Evolutionary conservation across 2,113 vertebrate genomes (phyloP).

Genomic region (Ascaphus truei): DNA sequence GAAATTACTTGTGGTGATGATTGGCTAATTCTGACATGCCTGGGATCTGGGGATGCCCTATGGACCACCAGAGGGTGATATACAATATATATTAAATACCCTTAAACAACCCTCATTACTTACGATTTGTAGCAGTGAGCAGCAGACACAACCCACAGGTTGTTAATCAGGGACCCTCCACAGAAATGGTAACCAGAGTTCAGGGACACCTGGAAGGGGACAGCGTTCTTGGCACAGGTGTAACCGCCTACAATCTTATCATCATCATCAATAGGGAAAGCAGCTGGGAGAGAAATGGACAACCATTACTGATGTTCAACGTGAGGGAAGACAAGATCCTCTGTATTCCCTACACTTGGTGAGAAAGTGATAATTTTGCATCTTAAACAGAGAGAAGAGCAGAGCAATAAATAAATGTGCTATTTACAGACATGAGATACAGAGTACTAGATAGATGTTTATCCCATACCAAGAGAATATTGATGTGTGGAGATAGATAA

Average conservation of each 20-base stretch:
- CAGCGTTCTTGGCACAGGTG: constrained; percentile 60
- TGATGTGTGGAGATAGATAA: too few relatives aligned
- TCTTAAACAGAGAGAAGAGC: constrained; percentile 38
- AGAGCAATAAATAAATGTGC: not conserved
- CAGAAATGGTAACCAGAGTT: constrained; percentile 55
- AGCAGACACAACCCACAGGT: constrained; percentile 66
- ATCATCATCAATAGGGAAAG: constrained; percentile 46
- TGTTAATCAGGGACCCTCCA: constrained; percentile 50
- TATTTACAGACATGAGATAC: not conserved
- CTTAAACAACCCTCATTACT: constrained; percentile 26
- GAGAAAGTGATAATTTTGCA: too few relatives aligned
- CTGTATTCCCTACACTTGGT: too few relatives aligned
- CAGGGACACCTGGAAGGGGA: constrained; percentile 62
- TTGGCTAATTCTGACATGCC: too few relatives aligned
- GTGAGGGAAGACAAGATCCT: too few relatives aligned
- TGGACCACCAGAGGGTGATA: too few relatives aligned
- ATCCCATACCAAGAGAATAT: too few relatives aligned
- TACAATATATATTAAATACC: too few relatives aligned
- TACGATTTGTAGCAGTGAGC: constrained; percentile 68
- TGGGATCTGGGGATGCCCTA: too few relatives aligned
- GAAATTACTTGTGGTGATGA: too few relatives aligned
- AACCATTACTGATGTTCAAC: too few relatives aligned
- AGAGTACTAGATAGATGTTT: not conserved
- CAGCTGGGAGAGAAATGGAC: constrained; percentile 19
- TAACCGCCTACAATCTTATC: constrained; percentile 68